phyloP scores from a whole-genome alignment of 2,888 invertebrate genomes.

The Caenorhabditis virilis region DNA sequence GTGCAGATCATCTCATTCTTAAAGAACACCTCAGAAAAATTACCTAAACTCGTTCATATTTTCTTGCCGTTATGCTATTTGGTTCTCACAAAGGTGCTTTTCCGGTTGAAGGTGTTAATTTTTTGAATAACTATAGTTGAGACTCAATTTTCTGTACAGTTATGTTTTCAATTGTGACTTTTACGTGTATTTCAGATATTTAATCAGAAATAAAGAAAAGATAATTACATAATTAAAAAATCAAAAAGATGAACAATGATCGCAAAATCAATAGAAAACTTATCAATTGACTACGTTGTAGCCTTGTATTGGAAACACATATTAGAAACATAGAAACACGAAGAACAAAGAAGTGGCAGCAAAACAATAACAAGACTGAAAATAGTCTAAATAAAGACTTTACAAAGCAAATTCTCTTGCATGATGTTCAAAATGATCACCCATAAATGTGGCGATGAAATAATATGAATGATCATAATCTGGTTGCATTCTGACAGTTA shows the following conservation, averaged over 20 bases:
- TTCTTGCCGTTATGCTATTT: background rate
- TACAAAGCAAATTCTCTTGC: slow-evolving; percentile 69
- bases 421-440: slow-evolving; percentile 89
- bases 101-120: slow-evolving; percentile 1
- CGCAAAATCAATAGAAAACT: background rate
- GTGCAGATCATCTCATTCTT: slow-evolving; percentile 61
- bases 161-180: background rate
- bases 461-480: slow-evolving; percentile 95
- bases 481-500: slow-evolving; percentile 67
- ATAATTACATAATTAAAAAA: background rate
- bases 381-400: background rate
- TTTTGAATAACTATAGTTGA: too few relatives aligned
- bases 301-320: too few relatives aligned
- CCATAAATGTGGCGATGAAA: slow-evolving; percentile 87
- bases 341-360: background rate
- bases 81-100: background rate
- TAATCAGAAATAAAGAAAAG: background rate
- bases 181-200: background rate
- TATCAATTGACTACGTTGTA: slow-evolving; percentile 1
- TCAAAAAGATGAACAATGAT: slow-evolving; percentile 1
- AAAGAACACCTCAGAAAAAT: slow-evolving; percentile 33
- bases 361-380: slow-evolving; percentile 2
- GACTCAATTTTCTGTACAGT: background rate
- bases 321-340: too few relatives aligned
- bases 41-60: background rate